phyloP scores from a whole-genome alignment of 2,113 vertebrate species.

The Neopipo cinnamomea region DNA sequence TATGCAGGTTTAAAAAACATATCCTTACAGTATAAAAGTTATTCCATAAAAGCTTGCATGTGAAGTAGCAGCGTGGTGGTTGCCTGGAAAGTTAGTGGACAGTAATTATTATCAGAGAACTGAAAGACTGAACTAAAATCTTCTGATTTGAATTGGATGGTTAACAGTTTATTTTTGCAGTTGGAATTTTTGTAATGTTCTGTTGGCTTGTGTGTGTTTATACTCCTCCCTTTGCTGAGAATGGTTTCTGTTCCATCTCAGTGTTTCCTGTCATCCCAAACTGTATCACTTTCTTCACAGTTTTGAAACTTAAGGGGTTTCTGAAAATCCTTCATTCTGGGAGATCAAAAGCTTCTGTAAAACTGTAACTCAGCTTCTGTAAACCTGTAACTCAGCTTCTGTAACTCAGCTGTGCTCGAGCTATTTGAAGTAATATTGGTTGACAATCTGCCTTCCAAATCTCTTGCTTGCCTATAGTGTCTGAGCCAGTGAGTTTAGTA shows the following conservation, averaged over 20 bases:
- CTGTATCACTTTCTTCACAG: not conserved
- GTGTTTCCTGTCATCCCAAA: not conserved
- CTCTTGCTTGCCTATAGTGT: not conserved
- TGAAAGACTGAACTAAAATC: not conserved
- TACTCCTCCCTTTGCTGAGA: not conserved
- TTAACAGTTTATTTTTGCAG: not conserved
- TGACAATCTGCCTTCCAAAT: not conserved
- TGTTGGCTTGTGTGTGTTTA: not conserved
- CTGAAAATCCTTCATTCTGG: not conserved
- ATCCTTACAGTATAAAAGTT: not conserved
- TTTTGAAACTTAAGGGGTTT: not conserved
- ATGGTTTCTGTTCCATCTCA: not conserved
- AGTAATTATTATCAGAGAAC: not conserved
- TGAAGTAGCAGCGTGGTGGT: not conserved
- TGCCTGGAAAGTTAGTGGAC: not conserved
- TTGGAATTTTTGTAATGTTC: not conserved
- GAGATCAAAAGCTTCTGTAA: not conserved
- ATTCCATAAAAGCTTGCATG: rapidly evolving
- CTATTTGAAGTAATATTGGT: not conserved
- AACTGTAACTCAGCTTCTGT: too few species aligned
- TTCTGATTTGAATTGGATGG: too few species aligned
- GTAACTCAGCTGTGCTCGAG: not conserved
- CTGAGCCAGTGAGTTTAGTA: not conserved
- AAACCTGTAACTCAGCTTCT: too few species aligned
- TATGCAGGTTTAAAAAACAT: not conserved